Evolutionary conservation across 2,797 vertebrate genomes (phyloP), one percentile per base, ranked within the genome.

Genomic region (Poecile montanus): DNA sequence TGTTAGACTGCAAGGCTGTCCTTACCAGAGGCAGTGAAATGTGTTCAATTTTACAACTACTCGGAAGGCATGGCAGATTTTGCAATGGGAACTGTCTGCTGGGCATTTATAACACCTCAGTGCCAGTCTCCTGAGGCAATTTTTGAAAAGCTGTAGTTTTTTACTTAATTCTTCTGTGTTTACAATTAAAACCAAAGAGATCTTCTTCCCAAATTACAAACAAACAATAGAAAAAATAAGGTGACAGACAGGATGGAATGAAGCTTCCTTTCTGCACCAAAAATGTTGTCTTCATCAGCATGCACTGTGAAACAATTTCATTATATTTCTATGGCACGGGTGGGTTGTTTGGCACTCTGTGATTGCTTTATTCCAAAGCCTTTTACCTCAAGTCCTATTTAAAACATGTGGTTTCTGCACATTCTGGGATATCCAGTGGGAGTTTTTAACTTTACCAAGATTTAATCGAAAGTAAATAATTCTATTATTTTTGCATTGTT

Each of bases 171-270:
- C 65, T 86, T 72, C 26, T 25, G 3, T 44, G 47, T 77, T 91
- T 86, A 83, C 63, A 89, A 56, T 18, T 80, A 65, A 89, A 96
- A 93, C 27, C 32, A 50, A 86, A 85, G 58, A 10, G 58, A 80
- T 40, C 40, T 91, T 73, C 63, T 82, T 42, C 48, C 57, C 58
- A 76, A 9, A 17, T 76, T 23, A 54, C 23, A 75, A 54, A 36
- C 22, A 71, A 63, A 13, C 42, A 88, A 79, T 16, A 68, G 57
- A 40, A 62, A 68, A 82, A 53, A 42, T 30, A 9, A 3, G 3
- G 7, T 50, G 50, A 66, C 74, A 80, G 60, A 85, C 90, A 58
- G 47, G 6, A 16, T 72, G 57, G 78, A 92, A 78, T 9, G 5
- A 60, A 80, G 17, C 29, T 66, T 68, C 62, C 51, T 30, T 47